phyloP scores from a whole-genome alignment of 2,888 invertebrate species.

The Clostera curtula region DNA sequence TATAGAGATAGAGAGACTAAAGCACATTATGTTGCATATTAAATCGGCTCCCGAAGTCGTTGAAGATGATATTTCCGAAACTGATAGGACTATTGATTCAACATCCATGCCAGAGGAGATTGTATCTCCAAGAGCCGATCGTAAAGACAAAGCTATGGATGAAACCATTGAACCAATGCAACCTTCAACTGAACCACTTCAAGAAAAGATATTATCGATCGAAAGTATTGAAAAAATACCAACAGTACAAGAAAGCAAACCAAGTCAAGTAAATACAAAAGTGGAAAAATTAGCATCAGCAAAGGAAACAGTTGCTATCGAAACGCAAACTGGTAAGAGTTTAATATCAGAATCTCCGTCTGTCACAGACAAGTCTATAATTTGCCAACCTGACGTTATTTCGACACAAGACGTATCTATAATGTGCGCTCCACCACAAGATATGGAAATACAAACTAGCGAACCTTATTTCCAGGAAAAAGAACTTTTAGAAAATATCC shows the following conservation, averaged over 20 bases:
- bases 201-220: constrained; percentile 13
- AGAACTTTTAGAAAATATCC: constrained; percentile 76
- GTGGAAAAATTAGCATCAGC: too few relatives aligned
- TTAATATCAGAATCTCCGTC: constrained; percentile 60
- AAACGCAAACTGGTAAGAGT: constrained; percentile 82
- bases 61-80: constrained; percentile 69
- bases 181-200: too few relatives aligned
- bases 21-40: constrained; percentile 58
- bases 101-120: constrained; percentile 83
- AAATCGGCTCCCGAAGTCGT: constrained; percentile 45
- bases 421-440: constrained; percentile 69
- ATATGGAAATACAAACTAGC: constrained; percentile 78
- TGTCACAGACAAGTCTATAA: constrained; percentile 56
- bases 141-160: too few relatives aligned
- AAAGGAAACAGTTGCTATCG: constrained; percentile 52
- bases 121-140: constrained; percentile 54
- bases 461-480: constrained; percentile 63
- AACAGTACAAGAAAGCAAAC: constrained; percentile 34
- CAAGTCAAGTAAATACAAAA: constrained; percentile 24
- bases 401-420: constrained; percentile 66
- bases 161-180: too few relatives aligned
- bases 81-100: constrained; percentile 79
- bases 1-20: constrained; percentile 73
- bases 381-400: constrained; percentile 48
- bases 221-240: constrained; percentile 24